Percentiles rank a stretch among this genome's conserved stretches.
phyloP scores from a whole-genome alignment of 2,113 vertebrate genomes.

The Addax nasomaculatus region DNA sequence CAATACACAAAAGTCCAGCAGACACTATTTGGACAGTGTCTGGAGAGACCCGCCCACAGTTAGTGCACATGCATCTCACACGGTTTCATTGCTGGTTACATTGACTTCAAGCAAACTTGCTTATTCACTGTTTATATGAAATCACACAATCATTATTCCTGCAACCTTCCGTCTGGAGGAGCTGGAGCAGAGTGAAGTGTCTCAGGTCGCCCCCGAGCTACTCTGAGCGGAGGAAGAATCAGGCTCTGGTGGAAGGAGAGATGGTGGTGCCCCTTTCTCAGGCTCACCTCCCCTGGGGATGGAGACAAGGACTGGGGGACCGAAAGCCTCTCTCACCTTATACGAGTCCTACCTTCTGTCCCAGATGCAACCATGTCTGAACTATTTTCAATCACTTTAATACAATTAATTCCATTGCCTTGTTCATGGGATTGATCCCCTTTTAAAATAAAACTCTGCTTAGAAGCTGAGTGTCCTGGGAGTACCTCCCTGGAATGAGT shows the following conservation, averaged over 20 bases:
- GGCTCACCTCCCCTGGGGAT: neutral
- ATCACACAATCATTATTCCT: neutral
- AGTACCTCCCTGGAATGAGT: neutral
- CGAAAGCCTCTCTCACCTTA: neutral
- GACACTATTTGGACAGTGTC: slow-evolving; percentile 40
- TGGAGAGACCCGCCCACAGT: slow-evolving; percentile 39
- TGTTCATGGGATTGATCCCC: neutral
- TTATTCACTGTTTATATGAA: slow-evolving; percentile 8
- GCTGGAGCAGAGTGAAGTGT: neutral
- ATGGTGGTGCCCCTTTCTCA: neutral
- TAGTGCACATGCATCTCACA: neutral
- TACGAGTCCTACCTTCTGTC: neutral
- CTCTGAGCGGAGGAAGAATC: neutral
- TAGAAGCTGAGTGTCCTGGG: neutral
- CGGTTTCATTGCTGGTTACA: slow-evolving; percentile 21
- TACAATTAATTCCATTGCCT: neutral
- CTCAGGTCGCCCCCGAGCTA: neutral
- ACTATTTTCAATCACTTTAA: neutral
- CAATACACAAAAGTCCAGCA: slow-evolving; percentile 56
- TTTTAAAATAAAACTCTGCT: slow-evolving; percentile 10
- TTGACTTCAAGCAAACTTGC: neutral
- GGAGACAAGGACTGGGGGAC: neutral
- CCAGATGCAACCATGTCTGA: neutral
- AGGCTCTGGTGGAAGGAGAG: neutral
- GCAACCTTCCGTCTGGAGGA: neutral